Evolutionary conservation across 2,113 vertebrate species (phyloP), one percentile per base, ranked within the genome.

Genomic region (Solea senegalensis): DNA sequence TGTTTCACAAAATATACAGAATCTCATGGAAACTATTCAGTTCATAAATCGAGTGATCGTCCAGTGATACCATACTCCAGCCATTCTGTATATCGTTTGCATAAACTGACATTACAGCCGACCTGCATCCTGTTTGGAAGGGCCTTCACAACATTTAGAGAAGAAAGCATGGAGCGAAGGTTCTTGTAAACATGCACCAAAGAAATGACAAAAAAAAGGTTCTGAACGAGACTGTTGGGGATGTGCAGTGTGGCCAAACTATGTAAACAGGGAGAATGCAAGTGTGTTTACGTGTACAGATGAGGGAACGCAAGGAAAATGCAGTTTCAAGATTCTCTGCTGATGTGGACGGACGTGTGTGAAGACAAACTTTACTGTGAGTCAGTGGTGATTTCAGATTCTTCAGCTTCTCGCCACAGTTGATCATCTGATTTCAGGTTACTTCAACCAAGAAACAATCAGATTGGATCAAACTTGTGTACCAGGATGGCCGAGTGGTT

Each of bases 401-500:
- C 21, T 21, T 21, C 21, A 21, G 21, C 21, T 21, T 21, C 21
- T 21, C 21, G 21, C 21, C 21, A 21, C 21, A 21, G 21, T 21
- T 21, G 21, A 21, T 21, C 21, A 21, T 21, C 21, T 21, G 21
- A 21, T 21, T 21, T 21, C 21, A 21, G 21, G 21, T 21, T 21
- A 21, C 21, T 21, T 21, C 21, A 21, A 21, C 21, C 21, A 21
- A 21, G 1, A 1, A 21, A 21, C 1, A 21, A 21, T 21, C 21
- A 21, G 21, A 21, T 1, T 21, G 21, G 21, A 0, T 5, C 27
- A 34, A 77, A 74, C 58, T 72, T 71, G 15, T 72, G 26, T 4
- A 96, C 96, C 96, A 97, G 96, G 96, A 97, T 97, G 96, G 96
- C 96, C 96, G 96, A 97, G 96, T 97, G 96, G 96, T 97, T 97